Conservation (phyloP, 2,113 vertebrate species). For the Microcebus lehilahytsara region DNA sequence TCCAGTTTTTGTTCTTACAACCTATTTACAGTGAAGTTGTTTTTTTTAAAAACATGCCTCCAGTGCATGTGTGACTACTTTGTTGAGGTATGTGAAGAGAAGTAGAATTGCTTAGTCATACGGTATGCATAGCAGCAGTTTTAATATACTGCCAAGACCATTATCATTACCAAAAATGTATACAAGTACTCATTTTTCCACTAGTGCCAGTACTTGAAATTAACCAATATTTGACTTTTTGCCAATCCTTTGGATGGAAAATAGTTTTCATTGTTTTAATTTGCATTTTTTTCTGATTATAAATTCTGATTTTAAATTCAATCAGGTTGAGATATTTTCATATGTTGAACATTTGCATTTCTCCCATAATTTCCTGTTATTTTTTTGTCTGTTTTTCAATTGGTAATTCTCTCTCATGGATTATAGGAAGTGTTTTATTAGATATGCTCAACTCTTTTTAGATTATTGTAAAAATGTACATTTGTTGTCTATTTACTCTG, state of each 20-base stretch:
- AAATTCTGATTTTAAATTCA: no score
- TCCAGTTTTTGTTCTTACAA: not conserved
- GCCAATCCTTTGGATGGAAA: not conserved
- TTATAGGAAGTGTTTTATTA: not conserved
- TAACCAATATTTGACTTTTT: not conserved
- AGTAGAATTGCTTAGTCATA: not conserved
- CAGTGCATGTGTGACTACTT: not conserved
- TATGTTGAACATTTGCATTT: not conserved
- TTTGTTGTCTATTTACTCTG: not conserved
- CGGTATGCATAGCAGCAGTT: not conserved
- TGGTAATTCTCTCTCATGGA: not conserved
- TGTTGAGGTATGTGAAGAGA: not conserved
- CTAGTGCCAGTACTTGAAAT: not conserved
- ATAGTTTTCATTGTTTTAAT: slow-evolving; percentile 4
- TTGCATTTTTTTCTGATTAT: not conserved
- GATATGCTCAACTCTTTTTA: not conserved
- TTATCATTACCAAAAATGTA: not conserved
- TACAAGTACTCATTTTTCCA: not conserved
- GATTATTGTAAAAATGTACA: not conserved
- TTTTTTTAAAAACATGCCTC: not conserved
- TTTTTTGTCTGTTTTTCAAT: not conserved
- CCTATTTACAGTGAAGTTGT: not conserved
- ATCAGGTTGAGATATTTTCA: not conserved
- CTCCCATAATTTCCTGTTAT: not conserved
- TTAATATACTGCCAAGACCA: not conserved